phyloP scores from a whole-genome alignment of 2,888 invertebrate genomes.

The Tenthredo livida region DNA sequence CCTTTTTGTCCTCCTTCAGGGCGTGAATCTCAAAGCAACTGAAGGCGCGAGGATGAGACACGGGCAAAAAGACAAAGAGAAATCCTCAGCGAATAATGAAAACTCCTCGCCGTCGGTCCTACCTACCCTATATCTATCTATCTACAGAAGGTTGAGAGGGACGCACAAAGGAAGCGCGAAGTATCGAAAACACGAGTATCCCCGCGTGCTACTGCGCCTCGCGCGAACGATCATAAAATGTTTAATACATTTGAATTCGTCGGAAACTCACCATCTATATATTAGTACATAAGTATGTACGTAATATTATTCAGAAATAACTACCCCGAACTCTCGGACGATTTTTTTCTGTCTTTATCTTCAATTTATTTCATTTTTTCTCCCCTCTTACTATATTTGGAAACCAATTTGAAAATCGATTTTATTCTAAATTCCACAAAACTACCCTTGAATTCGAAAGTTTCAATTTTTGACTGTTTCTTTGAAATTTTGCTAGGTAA shows the following conservation, averaged over 20 bases:
- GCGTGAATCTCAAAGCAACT: slow-evolving; percentile 45
- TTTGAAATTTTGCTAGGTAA: too few relatives aligned
- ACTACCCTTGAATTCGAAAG: too few relatives aligned
- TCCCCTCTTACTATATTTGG: too few relatives aligned
- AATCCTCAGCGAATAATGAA: slow-evolving; percentile 58
- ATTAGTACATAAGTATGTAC: not conserved
- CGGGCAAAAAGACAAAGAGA: slow-evolving; percentile 45
- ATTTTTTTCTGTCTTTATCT: too few relatives aligned
- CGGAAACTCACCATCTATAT: not conserved
- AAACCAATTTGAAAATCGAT: too few relatives aligned
- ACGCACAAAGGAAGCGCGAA: not conserved
- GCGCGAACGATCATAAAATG: not conserved
- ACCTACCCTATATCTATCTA: not conserved
- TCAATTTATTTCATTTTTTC: too few relatives aligned
- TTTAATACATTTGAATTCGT: slow-evolving; percentile 15
- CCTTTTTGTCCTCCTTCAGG: slow-evolving; percentile 50
- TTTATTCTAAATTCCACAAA: too few relatives aligned
- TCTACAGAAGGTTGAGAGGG: not conserved
- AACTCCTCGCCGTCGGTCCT: slow-evolving; percentile 46
- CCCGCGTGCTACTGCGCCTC: not conserved
- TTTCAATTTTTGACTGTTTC: too few relatives aligned
- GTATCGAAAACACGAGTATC: slow-evolving; percentile 32
- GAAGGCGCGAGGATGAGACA: slow-evolving; percentile 4
- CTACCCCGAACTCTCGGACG: not conserved
- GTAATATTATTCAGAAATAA: not conserved